A percentile compares a stretch with the other conserved stretches of the same genome.
Evolutionary conservation across 2,888 invertebrate genomes (phyloP).

Genomic region (Agrotis puta): DNA sequence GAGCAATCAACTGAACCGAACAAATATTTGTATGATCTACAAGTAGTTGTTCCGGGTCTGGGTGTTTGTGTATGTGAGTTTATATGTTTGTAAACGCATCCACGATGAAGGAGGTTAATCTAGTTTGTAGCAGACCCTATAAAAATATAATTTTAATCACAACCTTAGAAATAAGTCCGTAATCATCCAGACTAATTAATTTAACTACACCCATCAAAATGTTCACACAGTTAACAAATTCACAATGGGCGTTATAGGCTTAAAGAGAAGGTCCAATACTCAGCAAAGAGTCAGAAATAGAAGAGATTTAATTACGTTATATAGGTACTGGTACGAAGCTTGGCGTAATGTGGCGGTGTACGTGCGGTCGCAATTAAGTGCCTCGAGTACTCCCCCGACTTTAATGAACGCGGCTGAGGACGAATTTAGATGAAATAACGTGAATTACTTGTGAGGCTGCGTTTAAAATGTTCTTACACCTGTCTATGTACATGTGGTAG

Average conservation of each 20-base stretch:
- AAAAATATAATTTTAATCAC: too few species aligned
- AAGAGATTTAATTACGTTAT: constrained; percentile 48
- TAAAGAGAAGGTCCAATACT: background rate
- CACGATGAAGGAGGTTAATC: too few species aligned
- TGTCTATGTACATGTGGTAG: background rate
- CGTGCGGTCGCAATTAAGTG: constrained; percentile 58
- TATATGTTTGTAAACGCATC: too few species aligned
- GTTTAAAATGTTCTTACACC: constrained; percentile 33
- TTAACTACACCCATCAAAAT: too few species aligned
- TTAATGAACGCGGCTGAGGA: constrained; percentile 54
- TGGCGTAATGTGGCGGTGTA: constrained; percentile 30
- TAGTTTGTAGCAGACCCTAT: too few species aligned
- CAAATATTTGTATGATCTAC: too few species aligned
- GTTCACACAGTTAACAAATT: background rate
- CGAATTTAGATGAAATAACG: constrained; percentile 53
- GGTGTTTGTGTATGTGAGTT: too few species aligned
- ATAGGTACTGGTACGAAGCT: constrained; percentile 9
- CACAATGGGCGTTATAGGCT: background rate
- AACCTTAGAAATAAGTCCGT: too few species aligned
- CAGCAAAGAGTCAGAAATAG: constrained; percentile 33
- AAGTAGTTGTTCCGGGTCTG: too few species aligned
- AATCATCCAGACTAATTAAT: too few species aligned
- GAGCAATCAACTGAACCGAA: too few species aligned
- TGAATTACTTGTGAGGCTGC: constrained; percentile 37
- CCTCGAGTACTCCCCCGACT: constrained; percentile 32